Evolutionary conservation across 64 coral and sea anemone species (phyloP).

Genomic region (Pocillopora verrucosa): DNA sequence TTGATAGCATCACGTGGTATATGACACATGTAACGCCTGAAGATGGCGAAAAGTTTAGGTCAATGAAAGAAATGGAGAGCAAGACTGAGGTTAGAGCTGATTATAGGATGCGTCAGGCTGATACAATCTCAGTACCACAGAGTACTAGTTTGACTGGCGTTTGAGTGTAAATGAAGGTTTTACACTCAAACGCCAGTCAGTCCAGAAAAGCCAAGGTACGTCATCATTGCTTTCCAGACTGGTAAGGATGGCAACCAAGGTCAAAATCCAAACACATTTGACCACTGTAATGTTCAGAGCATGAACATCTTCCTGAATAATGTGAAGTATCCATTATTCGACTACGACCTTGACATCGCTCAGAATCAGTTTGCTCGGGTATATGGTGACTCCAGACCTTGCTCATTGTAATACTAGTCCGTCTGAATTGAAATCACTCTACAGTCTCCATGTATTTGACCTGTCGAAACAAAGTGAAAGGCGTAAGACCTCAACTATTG

Average conservation of each 20-base stretch:
- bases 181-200: too few relatives aligned
- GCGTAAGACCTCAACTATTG: too few relatives aligned
- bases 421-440: too few relatives aligned
- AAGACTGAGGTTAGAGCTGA: not conserved
- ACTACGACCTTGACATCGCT: too few relatives aligned
- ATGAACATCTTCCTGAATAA: not conserved
- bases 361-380: too few relatives aligned
- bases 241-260: not conserved
- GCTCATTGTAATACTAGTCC: too few relatives aligned
- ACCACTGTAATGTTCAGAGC: slow-evolving; percentile 12
- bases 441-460: too few relatives aligned
- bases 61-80: not conserved
- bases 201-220: slow-evolving; percentile 4
- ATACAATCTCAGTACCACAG: slow-evolving; percentile 1
- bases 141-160: not conserved
- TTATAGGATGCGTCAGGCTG: not conserved
- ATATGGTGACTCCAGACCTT: too few relatives aligned
- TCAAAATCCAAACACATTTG: not conserved
- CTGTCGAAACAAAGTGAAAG: too few relatives aligned
- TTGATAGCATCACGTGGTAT: not conserved
- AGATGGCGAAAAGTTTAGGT: not conserved
- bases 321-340: too few relatives aligned
- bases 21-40: not conserved
- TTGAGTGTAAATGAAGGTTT: not conserved
- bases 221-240: not conserved